Conservation (phyloP, 1,140 invertebrate genomes). For the Cecropterus lyciades region DNA sequence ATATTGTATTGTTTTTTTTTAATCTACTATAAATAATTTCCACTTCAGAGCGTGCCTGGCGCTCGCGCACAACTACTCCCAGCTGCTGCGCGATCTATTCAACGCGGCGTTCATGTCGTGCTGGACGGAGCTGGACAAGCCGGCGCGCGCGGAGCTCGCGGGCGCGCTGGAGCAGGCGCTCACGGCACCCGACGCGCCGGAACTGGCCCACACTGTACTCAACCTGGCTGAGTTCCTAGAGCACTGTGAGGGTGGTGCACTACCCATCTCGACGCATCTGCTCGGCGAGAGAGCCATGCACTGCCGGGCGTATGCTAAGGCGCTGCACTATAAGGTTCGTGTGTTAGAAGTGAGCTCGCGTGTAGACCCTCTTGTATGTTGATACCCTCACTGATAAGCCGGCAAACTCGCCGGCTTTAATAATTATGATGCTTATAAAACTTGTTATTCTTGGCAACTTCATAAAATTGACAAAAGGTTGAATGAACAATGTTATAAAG, state of each 20-base stretch:
- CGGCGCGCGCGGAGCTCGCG: slow-evolving; percentile 94
- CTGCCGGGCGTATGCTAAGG: slow-evolving; percentile 96
- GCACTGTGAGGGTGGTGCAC: slow-evolving; percentile 97
- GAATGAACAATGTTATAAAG: too few species aligned
- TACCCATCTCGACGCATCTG: slow-evolving; percentile 95
- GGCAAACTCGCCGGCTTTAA: too few species aligned
- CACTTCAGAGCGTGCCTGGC: slow-evolving; percentile 91
- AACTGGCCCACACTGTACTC: slow-evolving; percentile 98
- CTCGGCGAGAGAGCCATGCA: slow-evolving; percentile 93
- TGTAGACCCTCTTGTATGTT: too few species aligned
- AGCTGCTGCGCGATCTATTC: slow-evolving; percentile 97
- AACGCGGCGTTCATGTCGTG: slow-evolving; percentile 99
- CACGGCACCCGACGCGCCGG: slow-evolving; percentile 96
- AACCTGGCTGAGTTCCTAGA: slow-evolving; percentile 99
- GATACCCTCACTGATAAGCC: too few species aligned
- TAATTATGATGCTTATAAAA: too few species aligned
- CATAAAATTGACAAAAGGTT: too few species aligned
- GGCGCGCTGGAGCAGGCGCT: slow-evolving; percentile 95
- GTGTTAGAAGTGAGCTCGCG: too few species aligned
- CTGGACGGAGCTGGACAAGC: slow-evolving; percentile 96
- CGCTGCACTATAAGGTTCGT: slow-evolving; percentile 95
- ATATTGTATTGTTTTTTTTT: too few species aligned
- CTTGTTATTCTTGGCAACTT: too few species aligned
- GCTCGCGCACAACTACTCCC: slow-evolving; percentile 96
- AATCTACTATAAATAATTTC: too few species aligned